Percentiles rank a stretch among this genome's conserved stretches.
These are phyloP conservation scores for Cheilosia vulpina DNA, from an alignment of 2,888 invertebrate genomes.

Conservation along the genomic window DNA sequence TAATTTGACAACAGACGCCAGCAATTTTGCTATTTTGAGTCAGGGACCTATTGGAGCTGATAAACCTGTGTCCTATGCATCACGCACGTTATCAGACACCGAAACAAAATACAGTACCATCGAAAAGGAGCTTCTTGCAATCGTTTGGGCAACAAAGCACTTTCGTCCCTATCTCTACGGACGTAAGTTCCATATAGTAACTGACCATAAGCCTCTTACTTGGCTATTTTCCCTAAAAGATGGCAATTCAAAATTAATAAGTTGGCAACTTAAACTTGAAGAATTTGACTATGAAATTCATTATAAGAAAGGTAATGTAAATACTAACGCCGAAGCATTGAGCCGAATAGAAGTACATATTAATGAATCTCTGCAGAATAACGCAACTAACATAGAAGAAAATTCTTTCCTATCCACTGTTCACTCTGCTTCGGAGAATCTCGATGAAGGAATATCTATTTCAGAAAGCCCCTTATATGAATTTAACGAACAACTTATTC, in stretches of 20 bases:
- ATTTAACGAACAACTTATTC: conserved; percentile 47
- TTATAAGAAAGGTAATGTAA: conserved; percentile 73
- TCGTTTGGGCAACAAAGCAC: too few species aligned
- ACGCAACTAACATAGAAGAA: neutral
- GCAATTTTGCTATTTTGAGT: too few species aligned
- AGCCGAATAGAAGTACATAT: conserved; percentile 7
- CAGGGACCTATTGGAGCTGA: too few species aligned
- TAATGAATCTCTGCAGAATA: conserved; percentile 14
- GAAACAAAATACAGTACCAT: too few species aligned
- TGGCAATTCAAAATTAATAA: conserved; percentile 58
- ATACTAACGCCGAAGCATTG: conserved; percentile 74
- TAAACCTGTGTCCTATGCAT: too few species aligned
- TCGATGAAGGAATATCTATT: conserved; percentile 31
- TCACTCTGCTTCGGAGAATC: conserved; percentile 40
- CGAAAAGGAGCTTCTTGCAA: too few species aligned
- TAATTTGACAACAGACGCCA: too few species aligned
- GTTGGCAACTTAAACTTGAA: conserved; percentile 68
- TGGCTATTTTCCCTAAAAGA: conserved; percentile 40
- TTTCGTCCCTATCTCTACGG: too few species aligned
- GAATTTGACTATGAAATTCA: conserved; percentile 71
- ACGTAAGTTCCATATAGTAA: too few species aligned
- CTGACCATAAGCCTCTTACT: too few species aligned
- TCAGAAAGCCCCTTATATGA: conserved; percentile 53
- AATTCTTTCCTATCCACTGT: conserved; percentile 14
- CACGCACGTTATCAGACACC: too few species aligned